A percentile compares a stretch with the other conserved stretches of the same genome.
Conservation (phyloP, 2,888 invertebrate species). For the Scaeva pyrastri region DNA sequence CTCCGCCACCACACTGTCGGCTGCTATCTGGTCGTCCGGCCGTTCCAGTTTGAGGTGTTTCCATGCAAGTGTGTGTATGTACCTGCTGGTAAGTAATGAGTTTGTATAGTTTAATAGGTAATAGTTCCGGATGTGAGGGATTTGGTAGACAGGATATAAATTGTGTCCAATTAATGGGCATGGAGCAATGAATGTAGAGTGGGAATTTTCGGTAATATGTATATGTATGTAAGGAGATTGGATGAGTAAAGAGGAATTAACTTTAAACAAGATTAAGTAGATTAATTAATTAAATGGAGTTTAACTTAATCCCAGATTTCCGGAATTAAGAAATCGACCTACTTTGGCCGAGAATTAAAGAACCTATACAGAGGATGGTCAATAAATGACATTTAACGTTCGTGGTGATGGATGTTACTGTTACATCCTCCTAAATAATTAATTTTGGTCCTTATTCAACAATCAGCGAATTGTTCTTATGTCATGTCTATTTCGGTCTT, state of each 20-base stretch:
- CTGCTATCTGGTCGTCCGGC: not conserved
- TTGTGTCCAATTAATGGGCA: constrained; percentile 37
- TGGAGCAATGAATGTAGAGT: constrained; percentile 15
- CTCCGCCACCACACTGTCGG: not conserved
- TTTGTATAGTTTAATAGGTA: constrained; percentile 32
- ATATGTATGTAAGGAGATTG: not conserved
- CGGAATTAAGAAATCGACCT: not conserved
- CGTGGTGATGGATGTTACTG: too few relatives aligned
- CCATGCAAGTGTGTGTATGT: not conserved
- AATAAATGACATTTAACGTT: not conserved
- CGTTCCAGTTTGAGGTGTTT: constrained; percentile 9
- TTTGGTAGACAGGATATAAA: constrained; percentile 46
- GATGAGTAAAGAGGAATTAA: not conserved
- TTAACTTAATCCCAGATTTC: not conserved
- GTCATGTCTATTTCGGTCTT: too few relatives aligned
- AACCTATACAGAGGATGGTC: not conserved
- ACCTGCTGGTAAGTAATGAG: constrained; percentile 30
- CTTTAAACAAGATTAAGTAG: not conserved
- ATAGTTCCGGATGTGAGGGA: constrained; percentile 42
- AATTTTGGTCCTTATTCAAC: too few relatives aligned
- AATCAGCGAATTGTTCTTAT: too few relatives aligned
- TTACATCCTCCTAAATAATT: too few relatives aligned
- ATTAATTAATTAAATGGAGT: constrained; percentile 17
- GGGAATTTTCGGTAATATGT: not conserved
- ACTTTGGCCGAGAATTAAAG: not conserved